Evolutionary conservation across 37 sponge, comb jelly and placozoan genomes (phyloP), one percentile per base, ranked within the genome.

Genomic region (Amphimedon queenslandica): DNA sequence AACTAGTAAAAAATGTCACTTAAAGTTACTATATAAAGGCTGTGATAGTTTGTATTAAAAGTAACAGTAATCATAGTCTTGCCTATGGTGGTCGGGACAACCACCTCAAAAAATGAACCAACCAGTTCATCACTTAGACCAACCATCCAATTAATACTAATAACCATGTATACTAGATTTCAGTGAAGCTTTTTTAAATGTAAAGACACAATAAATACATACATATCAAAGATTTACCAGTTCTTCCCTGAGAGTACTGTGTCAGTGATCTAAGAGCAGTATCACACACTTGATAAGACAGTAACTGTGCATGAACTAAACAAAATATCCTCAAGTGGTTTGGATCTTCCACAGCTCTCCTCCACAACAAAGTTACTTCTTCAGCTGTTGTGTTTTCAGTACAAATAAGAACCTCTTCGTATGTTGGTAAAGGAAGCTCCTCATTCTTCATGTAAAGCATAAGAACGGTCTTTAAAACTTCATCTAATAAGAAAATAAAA

Each of bases 341-440:
- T 28, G 82, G 82, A 56, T 87, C 88, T 38, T 61, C 67, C 30
- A 81, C 34, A 20, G 88, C 88, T 67, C 88, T 43, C 67, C 60
- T 76, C 79, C 78, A 85, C 31, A 85, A 64, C 60, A 85, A 37
- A 57, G 35, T 63, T 4, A 78, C 75, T 64, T 87, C 88, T 73
- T 87, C 88, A 73, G 43, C 64, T 25, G 88, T 87, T 41, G 82
- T 87, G 57, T 35, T 40, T 4, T 13, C 18, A 35, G 42, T 77
- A 77, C 88, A 87, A n/a, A 77, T 31, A 10, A 81, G 63, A 3
- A 87, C 77, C 41, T 87, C 88, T 28, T 72, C 88, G 6, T 37
- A 39, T 24, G 82, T 77, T 56, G 88, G 88, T 41, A 87, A 21
- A 37, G 82, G 88, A 6, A 82, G 73, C 30, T 56, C 37, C 1